These are phyloP conservation scores for Nyleta sp. DNA, from an alignment of 2,888 invertebrate species.

Conservation along the genomic window DNA sequence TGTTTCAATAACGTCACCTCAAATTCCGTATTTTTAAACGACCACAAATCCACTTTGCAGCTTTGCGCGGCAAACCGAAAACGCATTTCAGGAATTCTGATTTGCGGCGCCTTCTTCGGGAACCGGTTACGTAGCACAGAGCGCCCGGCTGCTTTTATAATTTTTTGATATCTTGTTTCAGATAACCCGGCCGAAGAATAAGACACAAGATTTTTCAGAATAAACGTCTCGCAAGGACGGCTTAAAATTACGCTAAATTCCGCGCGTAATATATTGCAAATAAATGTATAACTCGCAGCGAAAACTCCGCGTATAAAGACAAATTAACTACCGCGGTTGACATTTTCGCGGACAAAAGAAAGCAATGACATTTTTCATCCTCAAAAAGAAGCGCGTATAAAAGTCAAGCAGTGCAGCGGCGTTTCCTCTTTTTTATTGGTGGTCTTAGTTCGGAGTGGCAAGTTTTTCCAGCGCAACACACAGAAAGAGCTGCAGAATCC, in stretches of 20 bases:
- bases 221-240: slow-evolving; percentile 6
- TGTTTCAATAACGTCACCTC: too few species aligned
- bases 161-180: slow-evolving; percentile 33
- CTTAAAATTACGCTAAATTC: slow-evolving; percentile 36
- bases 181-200: slow-evolving; percentile 20
- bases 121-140: slow-evolving; percentile 33
- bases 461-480: slow-evolving; percentile 57
- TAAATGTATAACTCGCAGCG: slow-evolving; percentile 20
- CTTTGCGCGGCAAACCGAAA: too few species aligned
- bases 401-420: slow-evolving; percentile 58
- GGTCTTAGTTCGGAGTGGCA: slow-evolving; percentile 63
- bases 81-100: slow-evolving; percentile 16
- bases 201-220: slow-evolving; percentile 11
- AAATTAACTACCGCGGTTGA: slow-evolving; percentile 58
- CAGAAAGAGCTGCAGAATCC: slow-evolving; percentile 53
- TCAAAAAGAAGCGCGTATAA: slow-evolving; percentile 55
- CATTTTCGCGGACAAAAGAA: slow-evolving; percentile 59
- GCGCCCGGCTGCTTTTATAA: slow-evolving; percentile 21
- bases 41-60: too few species aligned
- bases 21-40: too few species aligned
- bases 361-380: slow-evolving; percentile 57
- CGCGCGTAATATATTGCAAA: slow-evolving; percentile 30
- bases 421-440: slow-evolving; percentile 64
- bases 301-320: slow-evolving; percentile 50
- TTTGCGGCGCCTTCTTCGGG: slow-evolving; percentile 1